Conservation (phyloP, 2,888 invertebrate genomes). For the Cynaeus angustus region DNA sequence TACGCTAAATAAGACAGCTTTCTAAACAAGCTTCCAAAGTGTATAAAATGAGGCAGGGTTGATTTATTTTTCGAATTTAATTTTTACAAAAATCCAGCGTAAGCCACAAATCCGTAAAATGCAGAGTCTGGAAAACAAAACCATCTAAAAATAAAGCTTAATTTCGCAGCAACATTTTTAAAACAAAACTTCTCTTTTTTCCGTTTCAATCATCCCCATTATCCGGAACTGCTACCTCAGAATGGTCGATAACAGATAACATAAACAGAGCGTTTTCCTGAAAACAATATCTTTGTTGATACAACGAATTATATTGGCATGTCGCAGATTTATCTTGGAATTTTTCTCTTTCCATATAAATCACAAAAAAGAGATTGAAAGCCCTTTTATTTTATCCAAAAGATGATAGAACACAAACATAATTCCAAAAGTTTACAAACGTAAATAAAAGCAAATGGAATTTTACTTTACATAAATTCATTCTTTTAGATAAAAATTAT, state of each 20-base stretch:
- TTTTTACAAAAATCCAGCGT: too few relatives aligned
- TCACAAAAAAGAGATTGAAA: slow-evolving; percentile 10
- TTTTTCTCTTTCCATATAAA: slow-evolving; percentile 9
- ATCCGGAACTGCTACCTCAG: slow-evolving; percentile 31
- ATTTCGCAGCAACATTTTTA: not conserved
- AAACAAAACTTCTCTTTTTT: slow-evolving; percentile 7
- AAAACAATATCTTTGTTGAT: slow-evolving; percentile 34
- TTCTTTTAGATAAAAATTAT: not conserved
- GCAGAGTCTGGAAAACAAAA: not conserved
- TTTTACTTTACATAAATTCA: not conserved
- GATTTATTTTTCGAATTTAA: too few relatives aligned
- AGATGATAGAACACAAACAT: not conserved
- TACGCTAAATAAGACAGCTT: not conserved
- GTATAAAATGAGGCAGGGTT: not conserved
- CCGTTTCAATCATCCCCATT: slow-evolving; percentile 23
- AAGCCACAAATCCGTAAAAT: not conserved
- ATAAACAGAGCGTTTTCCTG: slow-evolving; percentile 33
- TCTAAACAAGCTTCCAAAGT: too few relatives aligned
- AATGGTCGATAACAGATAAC: slow-evolving; percentile 32
- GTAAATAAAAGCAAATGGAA: slow-evolving; percentile 3
- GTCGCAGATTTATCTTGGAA: slow-evolving; percentile 27
- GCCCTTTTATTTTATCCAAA: slow-evolving; percentile 10
- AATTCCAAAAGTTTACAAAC: not conserved
- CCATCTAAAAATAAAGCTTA: not conserved
- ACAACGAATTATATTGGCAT: slow-evolving; percentile 38